Conservation (phyloP, 2,888 invertebrate species). For the Eupeodes luniger region DNA sequence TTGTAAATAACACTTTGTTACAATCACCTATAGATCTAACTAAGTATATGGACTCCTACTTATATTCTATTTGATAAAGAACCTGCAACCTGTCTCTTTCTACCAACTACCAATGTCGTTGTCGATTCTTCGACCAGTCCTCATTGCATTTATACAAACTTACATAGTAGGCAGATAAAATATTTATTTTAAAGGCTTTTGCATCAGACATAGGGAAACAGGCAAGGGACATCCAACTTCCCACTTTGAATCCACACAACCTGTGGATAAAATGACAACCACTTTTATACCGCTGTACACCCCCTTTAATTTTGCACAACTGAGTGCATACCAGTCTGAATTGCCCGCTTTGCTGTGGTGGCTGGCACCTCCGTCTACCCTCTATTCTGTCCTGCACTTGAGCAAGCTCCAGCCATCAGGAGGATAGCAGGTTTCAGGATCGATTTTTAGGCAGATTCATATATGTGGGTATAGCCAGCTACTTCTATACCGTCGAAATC, state of each 20-base stretch:
- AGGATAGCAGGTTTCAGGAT: slow-evolving; percentile 41
- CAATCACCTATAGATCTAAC: neutral
- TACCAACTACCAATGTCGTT: no score
- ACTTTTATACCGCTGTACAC: slow-evolving; percentile 29
- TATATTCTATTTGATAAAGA: no score
- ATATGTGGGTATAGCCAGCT: slow-evolving; percentile 34
- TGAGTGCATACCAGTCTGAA: slow-evolving; percentile 57
- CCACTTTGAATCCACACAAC: slow-evolving; percentile 47
- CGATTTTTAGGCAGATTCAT: slow-evolving; percentile 65
- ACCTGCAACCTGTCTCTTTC: neutral
- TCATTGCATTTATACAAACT: slow-evolving; percentile 33
- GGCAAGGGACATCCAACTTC: slow-evolving; percentile 18
- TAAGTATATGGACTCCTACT: no score
- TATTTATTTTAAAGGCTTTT: slow-evolving; percentile 71
- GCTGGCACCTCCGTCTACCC: slow-evolving; percentile 21
- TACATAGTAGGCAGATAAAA: slow-evolving; percentile 72
- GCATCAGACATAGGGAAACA: slow-evolving; percentile 17
- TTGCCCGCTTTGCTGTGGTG: slow-evolving; percentile 57
- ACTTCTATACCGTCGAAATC: slow-evolving; percentile 46
- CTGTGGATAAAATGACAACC: slow-evolving; percentile 66
- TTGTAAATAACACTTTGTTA: slow-evolving; percentile 25
- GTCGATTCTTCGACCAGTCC: neutral
- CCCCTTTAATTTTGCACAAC: slow-evolving; percentile 70
- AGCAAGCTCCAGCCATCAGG: neutral
- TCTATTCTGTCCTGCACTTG: neutral